A percentile compares a stretch with the other conserved stretches of the same genome.
Conservation (phyloP, 1,140 invertebrate genomes). For the Muscidifurax raptorellus region DNA sequence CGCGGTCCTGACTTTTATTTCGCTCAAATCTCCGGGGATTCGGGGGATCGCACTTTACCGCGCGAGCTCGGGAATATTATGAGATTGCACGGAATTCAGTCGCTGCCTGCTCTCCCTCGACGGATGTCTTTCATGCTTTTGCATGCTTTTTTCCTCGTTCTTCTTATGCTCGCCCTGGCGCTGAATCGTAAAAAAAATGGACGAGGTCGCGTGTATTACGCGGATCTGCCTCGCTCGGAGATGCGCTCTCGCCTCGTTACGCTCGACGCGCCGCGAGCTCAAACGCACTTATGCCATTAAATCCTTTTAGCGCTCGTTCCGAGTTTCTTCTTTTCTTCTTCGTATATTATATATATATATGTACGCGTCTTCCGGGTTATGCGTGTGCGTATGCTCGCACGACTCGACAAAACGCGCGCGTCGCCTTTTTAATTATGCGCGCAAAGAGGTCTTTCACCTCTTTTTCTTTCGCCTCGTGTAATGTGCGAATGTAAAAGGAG, state of each 20-base stretch:
- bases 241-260: conserved; percentile 42
- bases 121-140: conserved; percentile 41
- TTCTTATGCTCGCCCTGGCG: conserved; percentile 3
- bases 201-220: conserved; percentile 54
- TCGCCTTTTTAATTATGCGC: conserved; percentile 35
- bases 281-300: conserved; percentile 50
- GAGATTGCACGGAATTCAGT: conserved; percentile 69
- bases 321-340: neutral
- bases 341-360: too few species aligned
- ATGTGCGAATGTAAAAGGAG: conserved; percentile 9
- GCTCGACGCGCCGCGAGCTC: conserved; percentile 20
- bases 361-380: neutral
- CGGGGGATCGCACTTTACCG: conserved; percentile 65
- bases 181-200: conserved; percentile 56
- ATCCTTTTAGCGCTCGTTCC: conserved; percentile 18
- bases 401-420: conserved; percentile 12
- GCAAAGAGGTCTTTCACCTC: neutral
- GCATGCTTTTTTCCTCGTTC: conserved; percentile 44
- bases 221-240: conserved; percentile 27
- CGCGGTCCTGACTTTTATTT: conserved; percentile 63
- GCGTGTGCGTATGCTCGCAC: neutral
- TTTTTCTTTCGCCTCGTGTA: neutral
- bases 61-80: conserved; percentile 65
- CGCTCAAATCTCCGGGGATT: conserved; percentile 70
- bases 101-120: conserved; percentile 51